Conservation (phyloP, 1,140 invertebrate species). For the Mercenaria mercenaria region DNA sequence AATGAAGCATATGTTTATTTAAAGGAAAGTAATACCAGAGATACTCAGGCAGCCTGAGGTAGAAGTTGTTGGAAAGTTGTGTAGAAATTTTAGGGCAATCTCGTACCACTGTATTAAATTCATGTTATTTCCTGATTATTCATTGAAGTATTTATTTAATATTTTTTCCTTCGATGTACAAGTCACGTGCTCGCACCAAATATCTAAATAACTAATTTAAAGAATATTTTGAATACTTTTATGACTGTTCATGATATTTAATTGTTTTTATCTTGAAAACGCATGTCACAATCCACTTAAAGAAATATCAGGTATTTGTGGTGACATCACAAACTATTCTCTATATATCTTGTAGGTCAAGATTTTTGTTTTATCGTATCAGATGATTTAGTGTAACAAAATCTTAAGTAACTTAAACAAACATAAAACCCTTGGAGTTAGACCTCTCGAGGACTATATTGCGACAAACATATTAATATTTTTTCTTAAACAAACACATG, state of each 20-base stretch:
- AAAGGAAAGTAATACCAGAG: too few species aligned
- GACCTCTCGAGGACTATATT: background rate
- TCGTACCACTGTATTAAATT: too few species aligned
- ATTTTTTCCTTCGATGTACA: background rate
- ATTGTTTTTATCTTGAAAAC: conserved; percentile 17
- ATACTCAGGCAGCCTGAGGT: too few species aligned
- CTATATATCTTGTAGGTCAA: conserved; percentile 9
- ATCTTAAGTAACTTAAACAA: conserved; percentile 39
- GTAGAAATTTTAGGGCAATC: too few species aligned
- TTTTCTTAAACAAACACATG: conserved; percentile 55
- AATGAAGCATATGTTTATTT: too few species aligned
- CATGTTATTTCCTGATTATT: too few species aligned
- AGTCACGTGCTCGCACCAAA: background rate
- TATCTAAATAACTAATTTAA: background rate
- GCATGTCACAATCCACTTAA: conserved; percentile 12
- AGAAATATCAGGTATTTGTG: background rate
- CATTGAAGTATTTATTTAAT: background rate
- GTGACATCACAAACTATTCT: background rate
- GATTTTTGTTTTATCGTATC: background rate
- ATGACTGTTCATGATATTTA: background rate
- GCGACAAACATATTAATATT: conserved; percentile 65
- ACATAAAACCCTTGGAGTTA: conserved; percentile 16
- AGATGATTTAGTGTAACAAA: conserved; percentile 24
- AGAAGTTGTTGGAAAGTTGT: too few species aligned
- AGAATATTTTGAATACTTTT: background rate